Conservation (phyloP, 2,113 vertebrate species). For the Tringa solitaria region DNA sequence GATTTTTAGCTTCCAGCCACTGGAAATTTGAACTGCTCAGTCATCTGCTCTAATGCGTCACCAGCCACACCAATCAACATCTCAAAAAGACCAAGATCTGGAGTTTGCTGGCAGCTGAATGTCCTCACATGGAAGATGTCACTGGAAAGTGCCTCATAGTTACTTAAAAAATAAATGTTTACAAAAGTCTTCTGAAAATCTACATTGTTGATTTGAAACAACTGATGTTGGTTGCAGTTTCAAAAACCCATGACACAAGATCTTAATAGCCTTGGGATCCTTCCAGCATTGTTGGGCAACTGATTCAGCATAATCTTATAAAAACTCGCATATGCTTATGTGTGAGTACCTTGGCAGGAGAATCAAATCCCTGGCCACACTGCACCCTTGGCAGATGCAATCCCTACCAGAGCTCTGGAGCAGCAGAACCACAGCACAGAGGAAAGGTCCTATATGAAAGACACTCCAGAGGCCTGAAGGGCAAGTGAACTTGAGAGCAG, state of each 20-base stretch:
- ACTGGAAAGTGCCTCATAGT: not conserved
- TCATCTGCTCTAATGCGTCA: not conserved
- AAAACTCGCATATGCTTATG: not conserved
- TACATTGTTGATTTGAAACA: not conserved
- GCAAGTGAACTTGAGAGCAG: not conserved
- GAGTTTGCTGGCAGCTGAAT: not conserved
- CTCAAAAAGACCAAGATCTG: not conserved
- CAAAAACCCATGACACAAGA: not conserved
- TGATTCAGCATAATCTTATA: not conserved
- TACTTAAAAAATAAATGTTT: not conserved
- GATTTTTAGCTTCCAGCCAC: not conserved
- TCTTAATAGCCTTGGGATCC: not conserved
- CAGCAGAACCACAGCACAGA: not conserved
- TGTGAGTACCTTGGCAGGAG: not conserved
- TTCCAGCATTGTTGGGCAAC: conserved; percentile 17
- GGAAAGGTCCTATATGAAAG: not conserved
- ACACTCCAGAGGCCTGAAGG: not conserved
- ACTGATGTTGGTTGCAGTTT: not conserved
- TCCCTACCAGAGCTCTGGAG: not conserved
- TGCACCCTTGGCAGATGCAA: not conserved
- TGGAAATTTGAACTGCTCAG: not conserved
- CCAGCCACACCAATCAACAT: not conserved
- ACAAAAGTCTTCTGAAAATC: not conserved
- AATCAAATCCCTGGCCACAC: not conserved
- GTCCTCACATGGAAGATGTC: not conserved